Conservation (phyloP, 2,113 vertebrate species). For the Eulemur macaco region DNA sequence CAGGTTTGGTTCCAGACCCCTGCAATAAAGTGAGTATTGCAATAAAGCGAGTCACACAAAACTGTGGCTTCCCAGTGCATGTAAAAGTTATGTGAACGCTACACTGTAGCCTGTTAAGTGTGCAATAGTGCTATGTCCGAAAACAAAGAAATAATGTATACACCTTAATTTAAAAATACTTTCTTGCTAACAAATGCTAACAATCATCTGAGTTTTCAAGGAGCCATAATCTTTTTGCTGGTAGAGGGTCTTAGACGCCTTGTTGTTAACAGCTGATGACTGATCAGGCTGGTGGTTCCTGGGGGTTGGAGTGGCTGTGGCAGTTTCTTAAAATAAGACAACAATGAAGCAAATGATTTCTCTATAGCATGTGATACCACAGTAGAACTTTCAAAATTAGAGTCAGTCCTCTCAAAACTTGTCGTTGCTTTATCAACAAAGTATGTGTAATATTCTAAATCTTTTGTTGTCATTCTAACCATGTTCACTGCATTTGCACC, state of each 20-base stretch:
- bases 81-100: background rate
- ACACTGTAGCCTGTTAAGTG: background rate
- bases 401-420: background rate
- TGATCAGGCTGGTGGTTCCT: background rate
- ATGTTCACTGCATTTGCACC: background rate
- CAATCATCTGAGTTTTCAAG: background rate
- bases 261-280: background rate
- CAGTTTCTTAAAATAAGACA: background rate
- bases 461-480: background rate
- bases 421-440: background rate
- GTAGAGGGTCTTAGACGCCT: background rate
- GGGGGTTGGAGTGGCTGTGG: background rate
- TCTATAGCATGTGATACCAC: background rate
- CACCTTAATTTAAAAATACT: background rate
- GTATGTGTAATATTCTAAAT: background rate
- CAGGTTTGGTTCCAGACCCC: background rate
- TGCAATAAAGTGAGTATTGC: background rate
- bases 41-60: background rate
- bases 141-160: background rate
- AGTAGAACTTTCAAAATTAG: background rate
- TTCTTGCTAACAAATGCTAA: background rate
- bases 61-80: background rate
- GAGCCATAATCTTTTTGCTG: background rate
- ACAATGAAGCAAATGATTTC: background rate
- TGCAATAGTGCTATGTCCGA: background rate